Percentiles rank a stretch among this genome's conserved stretches.
Evolutionary conservation across 2,797 vertebrate genomes (phyloP).

Genomic region (Chromobotia macracanthus): DNA sequence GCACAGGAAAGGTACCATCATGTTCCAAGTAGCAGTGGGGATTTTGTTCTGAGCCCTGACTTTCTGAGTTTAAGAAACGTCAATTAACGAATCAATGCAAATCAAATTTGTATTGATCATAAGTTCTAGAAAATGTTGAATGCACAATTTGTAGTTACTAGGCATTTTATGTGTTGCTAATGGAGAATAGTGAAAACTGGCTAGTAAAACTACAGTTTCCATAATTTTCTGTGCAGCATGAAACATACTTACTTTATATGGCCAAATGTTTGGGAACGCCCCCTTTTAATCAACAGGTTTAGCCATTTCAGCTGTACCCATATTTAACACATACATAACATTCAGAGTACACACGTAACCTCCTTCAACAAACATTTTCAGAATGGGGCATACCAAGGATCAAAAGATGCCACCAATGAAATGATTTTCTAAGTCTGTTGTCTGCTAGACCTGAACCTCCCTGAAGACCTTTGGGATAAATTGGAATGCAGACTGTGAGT

Average conservation of each 20-base stretch:
- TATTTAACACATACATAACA: no score
- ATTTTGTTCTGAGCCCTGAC: not conserved
- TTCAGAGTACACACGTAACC: no score
- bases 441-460: not conserved
- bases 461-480: not conserved
- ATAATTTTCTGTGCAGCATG: not conserved
- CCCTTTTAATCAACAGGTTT: no score
- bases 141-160: not conserved
- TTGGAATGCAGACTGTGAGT: conserved; percentile 1
- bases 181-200: not conserved
- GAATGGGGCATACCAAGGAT: not conserved
- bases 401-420: not conserved
- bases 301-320: not conserved
- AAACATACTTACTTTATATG: no score
- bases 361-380: not conserved
- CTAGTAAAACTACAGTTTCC: not conserved
- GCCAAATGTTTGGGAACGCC: no score
- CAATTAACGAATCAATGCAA: not conserved
- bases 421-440: not conserved
- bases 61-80: not conserved
- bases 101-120: not conserved
- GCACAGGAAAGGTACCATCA: not conserved
- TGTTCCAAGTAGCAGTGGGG: not conserved
- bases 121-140: no score
- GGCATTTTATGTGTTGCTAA: not conserved